Conservation (phyloP, 2,888 invertebrate species). For the Drosophila yooni region DNA sequence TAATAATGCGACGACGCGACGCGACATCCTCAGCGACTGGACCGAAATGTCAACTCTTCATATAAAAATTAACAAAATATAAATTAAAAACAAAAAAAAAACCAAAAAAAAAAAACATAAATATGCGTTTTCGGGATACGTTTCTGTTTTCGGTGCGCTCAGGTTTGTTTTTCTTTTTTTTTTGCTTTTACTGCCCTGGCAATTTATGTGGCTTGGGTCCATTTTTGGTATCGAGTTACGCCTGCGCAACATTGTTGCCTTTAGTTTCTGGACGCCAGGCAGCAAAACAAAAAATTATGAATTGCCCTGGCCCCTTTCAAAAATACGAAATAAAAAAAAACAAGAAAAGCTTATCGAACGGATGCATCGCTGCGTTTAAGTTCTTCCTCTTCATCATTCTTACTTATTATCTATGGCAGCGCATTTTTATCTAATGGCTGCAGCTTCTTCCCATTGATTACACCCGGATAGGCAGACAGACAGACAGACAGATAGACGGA, state of each 20-base stretch:
- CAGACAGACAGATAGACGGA: not conserved
- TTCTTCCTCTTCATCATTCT: constrained; percentile 12
- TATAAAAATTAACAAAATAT: constrained; percentile 82
- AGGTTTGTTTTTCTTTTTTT: constrained; percentile 4
- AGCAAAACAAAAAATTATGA: constrained; percentile 59
- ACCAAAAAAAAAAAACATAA: constrained; percentile 65
- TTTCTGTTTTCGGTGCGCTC: constrained; percentile 29
- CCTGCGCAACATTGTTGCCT: constrained; percentile 70
- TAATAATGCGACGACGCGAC: constrained; percentile 52
- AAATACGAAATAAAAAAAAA: not conserved
- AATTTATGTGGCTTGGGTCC: constrained; percentile 72
- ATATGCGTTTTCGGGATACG: constrained; percentile 48
- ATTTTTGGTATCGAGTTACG: constrained; percentile 73
- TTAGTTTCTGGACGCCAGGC: constrained; percentile 19
- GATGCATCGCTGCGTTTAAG: constrained; percentile 71
- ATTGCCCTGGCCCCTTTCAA: constrained; percentile 51
- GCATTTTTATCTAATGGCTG: constrained; percentile 72
- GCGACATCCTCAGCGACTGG: constrained; percentile 40
- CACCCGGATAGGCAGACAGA: not conserved
- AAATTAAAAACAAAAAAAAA: constrained; percentile 70
- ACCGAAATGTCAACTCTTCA: constrained; percentile 80
- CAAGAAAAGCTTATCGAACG: constrained; percentile 62
- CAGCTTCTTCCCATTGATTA: constrained; percentile 72
- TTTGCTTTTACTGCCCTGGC: constrained; percentile 39
- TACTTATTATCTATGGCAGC: constrained; percentile 67